These are phyloP conservation scores for Actinernus sp. DNA, from an alignment of 92 coral and sea anemone species.

Conservation along the genomic window DNA sequence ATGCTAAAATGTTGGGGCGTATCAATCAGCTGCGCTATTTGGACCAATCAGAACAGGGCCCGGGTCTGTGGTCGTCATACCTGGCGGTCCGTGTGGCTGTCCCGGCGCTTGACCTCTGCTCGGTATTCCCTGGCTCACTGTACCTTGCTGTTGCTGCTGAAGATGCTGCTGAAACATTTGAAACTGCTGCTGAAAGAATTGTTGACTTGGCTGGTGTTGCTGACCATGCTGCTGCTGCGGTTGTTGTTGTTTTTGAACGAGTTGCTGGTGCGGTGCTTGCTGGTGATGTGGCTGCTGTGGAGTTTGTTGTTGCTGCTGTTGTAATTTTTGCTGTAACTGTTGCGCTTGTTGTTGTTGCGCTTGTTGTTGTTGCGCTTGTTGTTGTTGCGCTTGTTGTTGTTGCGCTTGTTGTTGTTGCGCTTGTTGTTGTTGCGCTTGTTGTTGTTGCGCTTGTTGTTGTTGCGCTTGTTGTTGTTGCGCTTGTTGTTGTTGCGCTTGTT, in stretches of 20 bases:
- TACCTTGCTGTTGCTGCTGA: not conserved
- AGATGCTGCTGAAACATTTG: slow-evolving; percentile 41
- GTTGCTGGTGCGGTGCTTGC: slow-evolving; percentile 48
- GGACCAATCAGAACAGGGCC: too few relatives aligned
- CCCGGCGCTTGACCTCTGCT: not conserved
- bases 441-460: slow-evolving; percentile 50
- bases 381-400: slow-evolving; percentile 46
- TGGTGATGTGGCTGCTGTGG: slow-evolving; percentile 29
- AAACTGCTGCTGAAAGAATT: slow-evolving; percentile 37
- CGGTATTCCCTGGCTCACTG: too few relatives aligned
- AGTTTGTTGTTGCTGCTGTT: slow-evolving; percentile 46
- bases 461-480: slow-evolving; percentile 26
- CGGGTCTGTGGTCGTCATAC: too few relatives aligned
- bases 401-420: slow-evolving; percentile 45
- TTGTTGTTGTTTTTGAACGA: slow-evolving; percentile 15
- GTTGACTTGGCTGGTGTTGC: slow-evolving; percentile 8
- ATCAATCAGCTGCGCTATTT: too few relatives aligned
- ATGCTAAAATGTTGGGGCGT: too few relatives aligned
- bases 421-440: slow-evolving; percentile 36
- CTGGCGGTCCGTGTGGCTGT: too few relatives aligned
- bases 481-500: slow-evolving; percentile 29
- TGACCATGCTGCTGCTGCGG: not conserved
- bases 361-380: slow-evolving; percentile 24
- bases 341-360: slow-evolving; percentile 35
- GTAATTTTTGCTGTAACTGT: slow-evolving; percentile 36